Evolutionary conservation across 2,888 invertebrate species (phyloP).

Genomic region (Aquatica leii): DNA sequence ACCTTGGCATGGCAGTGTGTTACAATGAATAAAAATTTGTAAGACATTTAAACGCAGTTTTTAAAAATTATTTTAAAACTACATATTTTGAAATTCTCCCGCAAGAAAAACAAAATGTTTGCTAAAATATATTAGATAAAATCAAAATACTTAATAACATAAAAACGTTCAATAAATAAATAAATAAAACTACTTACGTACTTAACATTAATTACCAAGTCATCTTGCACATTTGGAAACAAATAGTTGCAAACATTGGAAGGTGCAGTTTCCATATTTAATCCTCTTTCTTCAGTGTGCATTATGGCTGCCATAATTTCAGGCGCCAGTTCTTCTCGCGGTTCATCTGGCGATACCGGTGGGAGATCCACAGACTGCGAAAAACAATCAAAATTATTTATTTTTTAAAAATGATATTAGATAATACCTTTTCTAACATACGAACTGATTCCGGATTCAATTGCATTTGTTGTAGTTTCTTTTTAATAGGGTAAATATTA

Average conservation of each 20-base stretch:
- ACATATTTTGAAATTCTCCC: too few species aligned
- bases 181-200: background rate
- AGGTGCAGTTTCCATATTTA: slow-evolving; percentile 50
- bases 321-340: slow-evolving; percentile 52
- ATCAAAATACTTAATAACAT: too few species aligned
- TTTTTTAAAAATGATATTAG: slow-evolving; percentile 5
- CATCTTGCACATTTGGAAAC: slow-evolving; percentile 45
- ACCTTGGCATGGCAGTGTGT: too few species aligned
- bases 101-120: too few species aligned
- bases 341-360: slow-evolving; percentile 50
- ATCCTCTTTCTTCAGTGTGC: slow-evolving; percentile 55
- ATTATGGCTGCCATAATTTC: slow-evolving; percentile 56
- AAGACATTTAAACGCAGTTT: too few species aligned
- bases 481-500: slow-evolving; percentile 50
- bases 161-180: too few species aligned
- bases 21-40: too few species aligned
- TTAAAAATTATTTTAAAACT: too few species aligned
- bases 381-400: background rate
- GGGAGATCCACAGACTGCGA: slow-evolving; percentile 48
- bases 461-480: slow-evolving; percentile 48
- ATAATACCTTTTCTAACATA: slow-evolving; percentile 48
- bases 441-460: slow-evolving; percentile 50
- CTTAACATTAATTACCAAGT: slow-evolving; percentile 17
- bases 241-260: slow-evolving; percentile 53
- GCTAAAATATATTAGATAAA: too few species aligned